Evolutionary conservation across 2,888 invertebrate genomes (phyloP).

Genomic region (Orchesellides sinensis): DNA sequence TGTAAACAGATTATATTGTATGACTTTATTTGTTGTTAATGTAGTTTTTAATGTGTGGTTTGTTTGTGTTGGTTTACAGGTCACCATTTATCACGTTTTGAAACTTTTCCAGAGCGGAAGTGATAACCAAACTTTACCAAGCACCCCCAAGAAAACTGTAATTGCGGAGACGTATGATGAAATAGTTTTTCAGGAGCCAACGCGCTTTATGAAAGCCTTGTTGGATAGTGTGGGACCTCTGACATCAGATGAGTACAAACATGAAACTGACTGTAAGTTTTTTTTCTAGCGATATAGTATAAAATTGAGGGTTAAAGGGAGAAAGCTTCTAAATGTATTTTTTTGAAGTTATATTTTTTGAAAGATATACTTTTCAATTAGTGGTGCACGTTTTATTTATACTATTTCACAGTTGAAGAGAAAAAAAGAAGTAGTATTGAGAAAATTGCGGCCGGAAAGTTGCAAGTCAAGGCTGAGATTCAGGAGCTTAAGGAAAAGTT

Average conservation of each 20-base stretch:
- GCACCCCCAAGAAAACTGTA: slow-evolving; percentile 81
- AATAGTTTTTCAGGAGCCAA: slow-evolving; percentile 94
- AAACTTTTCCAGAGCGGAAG: slow-evolving; percentile 92
- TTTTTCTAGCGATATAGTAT: neutral
- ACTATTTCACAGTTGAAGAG: slow-evolving; percentile 85
- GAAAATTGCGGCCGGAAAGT: slow-evolving; percentile 87
- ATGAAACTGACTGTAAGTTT: slow-evolving; percentile 91
- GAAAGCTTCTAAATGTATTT: too few species aligned
- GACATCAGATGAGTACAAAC: slow-evolving; percentile 85
- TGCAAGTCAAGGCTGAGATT: slow-evolving; percentile 89
- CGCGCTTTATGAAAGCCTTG: slow-evolving; percentile 92
- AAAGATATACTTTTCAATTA: too few species aligned
- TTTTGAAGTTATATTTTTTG: too few species aligned
- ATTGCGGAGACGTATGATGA: slow-evolving; percentile 98
- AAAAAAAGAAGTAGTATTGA: slow-evolving; percentile 89
- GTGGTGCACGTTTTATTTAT: neutral
- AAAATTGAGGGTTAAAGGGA: too few species aligned
- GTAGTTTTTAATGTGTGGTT: neutral
- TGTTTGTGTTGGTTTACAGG: slow-evolving; percentile 80
- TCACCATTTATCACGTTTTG: slow-evolving; percentile 95
- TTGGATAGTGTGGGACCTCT: slow-evolving; percentile 87
- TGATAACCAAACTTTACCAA: slow-evolving; percentile 76
- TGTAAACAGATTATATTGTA: slow-evolving; percentile 95
- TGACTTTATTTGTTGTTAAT: slow-evolving; percentile 21
- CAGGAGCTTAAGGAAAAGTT: slow-evolving; percentile 89